Percentiles rank a stretch among this genome's conserved stretches.
Conservation (phyloP, 2,113 vertebrate genomes). For the Sphyrna mokarran region DNA sequence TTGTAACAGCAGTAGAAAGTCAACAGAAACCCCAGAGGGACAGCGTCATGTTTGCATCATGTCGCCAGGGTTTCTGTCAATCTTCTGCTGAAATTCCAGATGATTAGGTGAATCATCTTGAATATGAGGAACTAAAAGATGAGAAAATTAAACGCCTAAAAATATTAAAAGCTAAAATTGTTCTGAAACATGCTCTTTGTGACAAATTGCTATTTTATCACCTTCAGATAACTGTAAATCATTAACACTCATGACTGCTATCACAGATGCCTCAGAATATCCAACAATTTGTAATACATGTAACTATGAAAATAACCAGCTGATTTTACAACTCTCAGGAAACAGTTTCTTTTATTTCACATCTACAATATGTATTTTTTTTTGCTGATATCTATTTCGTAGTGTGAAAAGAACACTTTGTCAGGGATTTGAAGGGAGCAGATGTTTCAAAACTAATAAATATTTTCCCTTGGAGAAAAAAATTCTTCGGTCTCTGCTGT, state of each 20-base stretch:
- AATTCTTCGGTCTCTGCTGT: too few species aligned
- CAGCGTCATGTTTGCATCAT: background rate
- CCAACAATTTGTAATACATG: background rate
- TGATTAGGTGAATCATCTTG: background rate
- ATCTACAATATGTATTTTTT: too few species aligned
- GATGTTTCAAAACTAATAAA: too few species aligned
- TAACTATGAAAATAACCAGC: background rate
- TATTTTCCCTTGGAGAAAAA: too few species aligned
- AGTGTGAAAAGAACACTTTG: too few species aligned
- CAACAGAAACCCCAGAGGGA: background rate
- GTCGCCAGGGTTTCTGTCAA: background rate
- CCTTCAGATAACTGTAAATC: background rate
- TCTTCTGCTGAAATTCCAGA: background rate
- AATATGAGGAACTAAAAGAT: background rate
- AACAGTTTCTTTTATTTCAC: background rate
- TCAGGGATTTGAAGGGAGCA: too few species aligned
- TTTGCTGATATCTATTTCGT: too few species aligned
- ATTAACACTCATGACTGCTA: background rate
- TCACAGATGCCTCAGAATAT: background rate
- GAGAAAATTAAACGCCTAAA: background rate
- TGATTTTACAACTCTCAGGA: background rate
- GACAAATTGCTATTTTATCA: background rate
- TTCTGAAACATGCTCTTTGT: background rate
- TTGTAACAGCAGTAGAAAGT: background rate
- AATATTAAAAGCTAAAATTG: background rate